phyloP scores from a whole-genome alignment of 2,888 invertebrate species.

The Pyrochroa serraticornis region DNA sequence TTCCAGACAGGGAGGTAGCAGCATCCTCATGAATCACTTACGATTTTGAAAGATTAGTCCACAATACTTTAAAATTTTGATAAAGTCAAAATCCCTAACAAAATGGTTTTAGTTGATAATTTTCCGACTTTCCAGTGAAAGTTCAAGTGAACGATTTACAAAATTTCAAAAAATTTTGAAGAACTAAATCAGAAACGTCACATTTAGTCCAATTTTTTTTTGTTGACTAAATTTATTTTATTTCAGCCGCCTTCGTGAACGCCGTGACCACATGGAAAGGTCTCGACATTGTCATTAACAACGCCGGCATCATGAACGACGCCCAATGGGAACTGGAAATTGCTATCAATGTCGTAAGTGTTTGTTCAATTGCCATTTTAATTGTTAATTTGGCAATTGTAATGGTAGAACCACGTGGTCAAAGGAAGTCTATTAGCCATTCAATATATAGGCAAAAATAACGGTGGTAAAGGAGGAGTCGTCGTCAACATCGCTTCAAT shows the following conservation, averaged over 20 bases:
- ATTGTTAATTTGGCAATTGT: not conserved
- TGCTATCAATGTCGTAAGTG: slow-evolving; percentile 57
- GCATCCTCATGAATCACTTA: too few relatives aligned
- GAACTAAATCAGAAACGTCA: too few relatives aligned
- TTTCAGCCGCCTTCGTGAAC: slow-evolving; percentile 56
- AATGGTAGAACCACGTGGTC: slow-evolving; percentile 45
- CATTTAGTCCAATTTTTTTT: too few relatives aligned
- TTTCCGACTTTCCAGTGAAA: too few relatives aligned
- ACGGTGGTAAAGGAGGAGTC: slow-evolving; percentile 66
- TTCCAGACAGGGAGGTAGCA: too few relatives aligned
- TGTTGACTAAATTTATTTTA: slow-evolving; percentile 7
- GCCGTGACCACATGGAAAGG: slow-evolving; percentile 51
- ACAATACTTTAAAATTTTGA: too few relatives aligned
- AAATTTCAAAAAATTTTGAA: too few relatives aligned
- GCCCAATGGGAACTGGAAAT: slow-evolving; percentile 77
- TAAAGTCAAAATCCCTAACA: too few relatives aligned
- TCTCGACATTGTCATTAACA: slow-evolving; percentile 68
- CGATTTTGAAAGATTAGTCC: too few relatives aligned
- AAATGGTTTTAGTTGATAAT: too few relatives aligned
- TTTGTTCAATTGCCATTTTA: slow-evolving; percentile 21
- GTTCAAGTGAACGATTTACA: too few relatives aligned
- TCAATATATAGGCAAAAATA: slow-evolving; percentile 65
- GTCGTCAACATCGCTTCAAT: slow-evolving; percentile 72
- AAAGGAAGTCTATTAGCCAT: slow-evolving; percentile 62
- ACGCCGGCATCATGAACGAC: slow-evolving; percentile 81